Evolutionary conservation across 2,888 invertebrate species (phyloP), one percentile per base, ranked within the genome.

Genomic region (Sarcophaga variegata): DNA sequence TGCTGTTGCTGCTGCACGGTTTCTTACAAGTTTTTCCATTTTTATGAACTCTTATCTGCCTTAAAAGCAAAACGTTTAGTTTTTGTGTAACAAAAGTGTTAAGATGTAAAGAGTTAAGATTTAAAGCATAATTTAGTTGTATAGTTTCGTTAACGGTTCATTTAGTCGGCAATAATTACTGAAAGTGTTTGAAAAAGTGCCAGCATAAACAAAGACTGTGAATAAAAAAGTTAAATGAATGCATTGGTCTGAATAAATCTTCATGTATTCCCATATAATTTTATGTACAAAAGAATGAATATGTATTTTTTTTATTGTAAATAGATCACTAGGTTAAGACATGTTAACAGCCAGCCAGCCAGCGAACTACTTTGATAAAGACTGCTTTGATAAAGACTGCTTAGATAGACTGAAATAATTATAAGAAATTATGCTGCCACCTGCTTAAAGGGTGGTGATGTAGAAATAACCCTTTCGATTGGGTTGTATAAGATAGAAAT

Each of bases 111-210:
- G 67, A 81, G 81, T 74, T 81, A 69, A 83, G 78, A 84, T 87
- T 67, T 67, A 84, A 83, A 87, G 78, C 83, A 78, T 59, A 69
- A 75, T 69, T 78, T 74, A 60, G 70, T 81, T 81, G 64, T 66
- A 77, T 54, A 71, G 75, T 60, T 76, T 74, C 67, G 72, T 86
- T 79, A 71, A 87, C 81, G 63, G 79, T 79, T 72, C 81, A 83
- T 81, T 86, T 80, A 83, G 76, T 80, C 67, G 81, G 62, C 75
- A 71, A 84, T 84, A 81, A 87, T 82, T 87, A 79, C 76, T 79
- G n/a, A 76, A 67, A 83, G 17, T 77, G 86, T 76, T 81, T 83
- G 60, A 85, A 76, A 69, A 66, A 20, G 49, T 62, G 64, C 70
- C 45, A 54, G 54, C 54, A 54, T 54, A 17, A 54, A 17, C 17